These are phyloP conservation scores for Lerema accius DNA, from an alignment of 1,140 invertebrate species.

Conservation along the genomic window DNA sequence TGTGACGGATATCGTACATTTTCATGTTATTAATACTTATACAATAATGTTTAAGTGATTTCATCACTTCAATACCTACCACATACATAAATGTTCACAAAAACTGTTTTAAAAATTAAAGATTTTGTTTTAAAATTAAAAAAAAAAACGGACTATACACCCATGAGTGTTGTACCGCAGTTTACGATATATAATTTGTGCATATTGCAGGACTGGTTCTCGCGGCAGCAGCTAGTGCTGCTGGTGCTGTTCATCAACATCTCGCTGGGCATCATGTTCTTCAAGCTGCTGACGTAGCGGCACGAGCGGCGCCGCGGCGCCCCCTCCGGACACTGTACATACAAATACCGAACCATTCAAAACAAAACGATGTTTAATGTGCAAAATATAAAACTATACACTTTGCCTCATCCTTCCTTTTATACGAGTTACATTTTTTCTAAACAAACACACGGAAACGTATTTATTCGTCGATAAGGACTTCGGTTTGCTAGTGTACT, in stretches of 20 bases:
- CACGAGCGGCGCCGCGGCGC: conserved; percentile 70
- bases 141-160: no score
- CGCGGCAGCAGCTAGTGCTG: conserved; percentile 97
- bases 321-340: conserved; percentile 57
- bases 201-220: conserved; percentile 98
- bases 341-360: conserved; percentile 51
- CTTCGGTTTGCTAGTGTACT: conserved; percentile 74
- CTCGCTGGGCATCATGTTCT: conserved; percentile 97
- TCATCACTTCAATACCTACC: no score
- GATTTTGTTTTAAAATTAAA: no score
- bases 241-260: conserved; percentile 98
- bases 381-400: conserved; percentile 43
- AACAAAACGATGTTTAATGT: conserved; percentile 49
- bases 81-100: no score
- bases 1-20: no score
- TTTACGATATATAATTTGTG: conserved; percentile 1
- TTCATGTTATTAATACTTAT: no score
- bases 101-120: no score
- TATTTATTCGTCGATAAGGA: conserved; percentile 62
- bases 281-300: conserved; percentile 96
- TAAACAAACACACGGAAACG: conserved; percentile 46
- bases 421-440: conserved; percentile 48
- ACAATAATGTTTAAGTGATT: no score
- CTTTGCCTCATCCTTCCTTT: conserved; percentile 48
- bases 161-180: no score